phyloP scores from a whole-genome alignment of 2,888 invertebrate species.

The Sinohyriopsis cumingii region DNA sequence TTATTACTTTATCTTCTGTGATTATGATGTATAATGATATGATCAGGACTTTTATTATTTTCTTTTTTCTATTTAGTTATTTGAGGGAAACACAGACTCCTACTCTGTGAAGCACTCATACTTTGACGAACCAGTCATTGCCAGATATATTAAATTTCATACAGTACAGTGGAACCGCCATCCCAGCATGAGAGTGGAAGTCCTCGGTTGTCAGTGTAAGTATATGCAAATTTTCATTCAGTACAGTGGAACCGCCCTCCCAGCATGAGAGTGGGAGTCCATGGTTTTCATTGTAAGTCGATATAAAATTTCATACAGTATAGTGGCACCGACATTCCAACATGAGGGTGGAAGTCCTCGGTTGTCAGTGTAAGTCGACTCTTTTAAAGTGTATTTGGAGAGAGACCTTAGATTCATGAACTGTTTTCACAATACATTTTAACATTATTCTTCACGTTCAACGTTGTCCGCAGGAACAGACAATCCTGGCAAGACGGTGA shows the following conservation, averaged over 20 bases:
- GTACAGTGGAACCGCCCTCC: slow-evolving; percentile 74
- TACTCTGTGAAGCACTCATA: slow-evolving; percentile 73
- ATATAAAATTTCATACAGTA: slow-evolving; percentile 72
- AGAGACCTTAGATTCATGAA: slow-evolving; percentile 65
- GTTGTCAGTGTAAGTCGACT: slow-evolving; percentile 74
- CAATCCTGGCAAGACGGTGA: too few species aligned
- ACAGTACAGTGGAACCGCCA: slow-evolving; percentile 74
- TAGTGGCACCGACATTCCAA: slow-evolving; percentile 74
- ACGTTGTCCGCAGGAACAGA: too few species aligned
- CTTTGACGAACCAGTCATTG: slow-evolving; percentile 73
- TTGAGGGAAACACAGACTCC: slow-evolving; percentile 74
- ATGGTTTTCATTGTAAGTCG: slow-evolving; percentile 74
- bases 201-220: slow-evolving; percentile 75
- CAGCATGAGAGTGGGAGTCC: slow-evolving; percentile 74
- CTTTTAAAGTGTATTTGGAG: slow-evolving; percentile 74
- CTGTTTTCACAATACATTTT: too few species aligned
- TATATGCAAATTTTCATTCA: slow-evolving; percentile 71
- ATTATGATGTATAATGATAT: too few species aligned
- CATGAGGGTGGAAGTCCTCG: slow-evolving; percentile 74
- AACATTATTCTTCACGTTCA: too few species aligned
- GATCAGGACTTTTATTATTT: neutral
- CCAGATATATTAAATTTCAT: slow-evolving; percentile 74
- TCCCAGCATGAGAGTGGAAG: slow-evolving; percentile 75
- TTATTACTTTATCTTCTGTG: too few species aligned
- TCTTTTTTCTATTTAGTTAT: slow-evolving; percentile 66